Conservation (phyloP, 2,797 vertebrate species). For the Telmatherina bonti region DNA sequence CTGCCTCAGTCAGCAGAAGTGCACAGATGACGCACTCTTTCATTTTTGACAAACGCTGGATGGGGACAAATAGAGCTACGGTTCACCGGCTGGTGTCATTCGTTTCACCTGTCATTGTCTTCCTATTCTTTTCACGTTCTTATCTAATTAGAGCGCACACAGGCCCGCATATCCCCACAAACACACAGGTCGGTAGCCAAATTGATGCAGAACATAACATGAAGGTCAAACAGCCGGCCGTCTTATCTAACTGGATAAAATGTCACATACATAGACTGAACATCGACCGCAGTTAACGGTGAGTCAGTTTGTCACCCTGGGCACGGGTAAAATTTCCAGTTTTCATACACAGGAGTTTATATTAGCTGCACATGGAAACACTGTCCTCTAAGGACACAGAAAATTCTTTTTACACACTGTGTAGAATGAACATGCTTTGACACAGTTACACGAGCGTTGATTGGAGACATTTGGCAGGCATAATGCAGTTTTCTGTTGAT, state of each 20-base stretch:
- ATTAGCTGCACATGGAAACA: conserved; percentile 10
- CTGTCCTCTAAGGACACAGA: conserved; percentile 16
- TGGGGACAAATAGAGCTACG: conserved; percentile 61
- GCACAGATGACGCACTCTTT: conserved; percentile 61
- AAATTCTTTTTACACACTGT: conserved; percentile 21
- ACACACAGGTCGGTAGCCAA: conserved; percentile 42
- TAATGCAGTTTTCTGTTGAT: conserved; percentile 36
- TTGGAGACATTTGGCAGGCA: conserved; percentile 27
- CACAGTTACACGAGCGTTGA: conserved; percentile 30
- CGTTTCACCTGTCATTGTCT: conserved; percentile 65
- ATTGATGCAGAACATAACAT: conserved; percentile 66
- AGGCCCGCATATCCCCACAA: conserved; percentile 22
- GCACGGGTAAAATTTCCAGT: conserved; percentile 27
- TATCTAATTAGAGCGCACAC: conserved; percentile 65
- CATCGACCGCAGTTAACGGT: conserved; percentile 35
- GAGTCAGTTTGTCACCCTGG: conserved; percentile 44
- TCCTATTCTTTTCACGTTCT: conserved; percentile 61
- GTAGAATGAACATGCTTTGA: conserved; percentile 23
- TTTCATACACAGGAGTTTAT: conserved; percentile 31
- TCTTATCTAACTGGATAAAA: conserved; percentile 67
- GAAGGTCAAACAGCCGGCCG: conserved; percentile 73
- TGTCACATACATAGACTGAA: conserved; percentile 63
- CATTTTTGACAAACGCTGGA: conserved; percentile 61
- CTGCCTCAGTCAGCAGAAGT: conserved; percentile 72
- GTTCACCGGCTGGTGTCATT: conserved; percentile 63